These are phyloP conservation scores for Chionoecetes opilio DNA, from an alignment of 1,140 invertebrate genomes.

Conservation along the genomic window DNA sequence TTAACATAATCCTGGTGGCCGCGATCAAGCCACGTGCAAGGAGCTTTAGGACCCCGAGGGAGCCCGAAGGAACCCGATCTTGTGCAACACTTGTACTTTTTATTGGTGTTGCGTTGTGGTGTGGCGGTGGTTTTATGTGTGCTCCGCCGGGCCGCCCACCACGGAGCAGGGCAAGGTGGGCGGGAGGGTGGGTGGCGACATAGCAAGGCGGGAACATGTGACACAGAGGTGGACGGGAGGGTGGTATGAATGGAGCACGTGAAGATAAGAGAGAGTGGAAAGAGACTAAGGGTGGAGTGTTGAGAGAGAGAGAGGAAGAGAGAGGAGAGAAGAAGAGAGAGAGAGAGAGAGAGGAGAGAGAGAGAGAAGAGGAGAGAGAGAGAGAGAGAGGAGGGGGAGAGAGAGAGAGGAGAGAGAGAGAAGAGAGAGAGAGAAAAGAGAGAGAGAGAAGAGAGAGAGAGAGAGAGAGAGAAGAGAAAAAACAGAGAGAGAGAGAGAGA, in stretches of 20 bases:
- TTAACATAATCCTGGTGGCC: not conserved
- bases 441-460: not conserved
- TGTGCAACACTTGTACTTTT: slow-evolving; percentile 18
- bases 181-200: not conserved
- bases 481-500: not conserved
- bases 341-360: not conserved
- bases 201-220: no score
- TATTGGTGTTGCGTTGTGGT: slow-evolving; percentile 4
- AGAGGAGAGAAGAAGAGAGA: not conserved
- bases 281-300: not conserved
- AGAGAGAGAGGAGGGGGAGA: not conserved
- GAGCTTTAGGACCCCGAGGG: not conserved
- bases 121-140: not conserved
- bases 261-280: not conserved
- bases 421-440: no score
- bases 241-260: not conserved
- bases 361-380: not conserved
- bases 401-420: not conserved
- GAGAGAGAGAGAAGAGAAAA: not conserved
- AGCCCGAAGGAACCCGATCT: not conserved
- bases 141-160: not conserved
- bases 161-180: not conserved
- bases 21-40: not conserved
- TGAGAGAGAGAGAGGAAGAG: not conserved
- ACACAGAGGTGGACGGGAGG: not conserved